Conservation (phyloP, 1,140 invertebrate genomes). For the Cyclina sinensis region DNA sequence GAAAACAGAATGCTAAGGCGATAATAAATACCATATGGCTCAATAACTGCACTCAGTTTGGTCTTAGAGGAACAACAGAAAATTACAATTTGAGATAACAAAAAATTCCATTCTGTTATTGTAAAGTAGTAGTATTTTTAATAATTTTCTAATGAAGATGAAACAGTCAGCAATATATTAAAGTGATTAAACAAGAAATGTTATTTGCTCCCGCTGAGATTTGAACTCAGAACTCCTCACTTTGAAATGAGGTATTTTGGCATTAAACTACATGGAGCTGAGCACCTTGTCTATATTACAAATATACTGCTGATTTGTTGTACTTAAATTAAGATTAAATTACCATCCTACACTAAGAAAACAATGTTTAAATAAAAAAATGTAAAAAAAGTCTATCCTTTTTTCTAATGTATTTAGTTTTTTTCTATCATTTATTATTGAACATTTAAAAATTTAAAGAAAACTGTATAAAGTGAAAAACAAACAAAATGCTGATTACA, state of each 20-base stretch:
- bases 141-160: background rate
- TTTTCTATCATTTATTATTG: background rate
- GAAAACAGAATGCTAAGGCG: background rate
- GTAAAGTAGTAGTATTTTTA: background rate
- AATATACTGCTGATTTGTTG: no score
- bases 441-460: background rate
- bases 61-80: slow-evolving; percentile 30
- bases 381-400: background rate
- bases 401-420: background rate
- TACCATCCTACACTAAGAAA: background rate
- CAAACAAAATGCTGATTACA: background rate
- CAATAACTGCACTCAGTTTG: slow-evolving; percentile 43
- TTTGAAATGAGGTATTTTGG: background rate
- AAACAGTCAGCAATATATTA: background rate
- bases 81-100: slow-evolving; percentile 28
- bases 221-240: background rate
- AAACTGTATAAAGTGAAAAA: background rate
- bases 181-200: background rate
- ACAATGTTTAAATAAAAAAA: background rate
- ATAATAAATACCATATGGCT: slow-evolving; percentile 39
- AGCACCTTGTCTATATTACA: background rate
- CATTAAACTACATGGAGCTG: background rate
- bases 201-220: background rate
- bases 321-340: background rate
- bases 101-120: background rate